Evolutionary conservation across 1,140 invertebrate species (phyloP).

Genomic region (Orchesella cincta): DNA sequence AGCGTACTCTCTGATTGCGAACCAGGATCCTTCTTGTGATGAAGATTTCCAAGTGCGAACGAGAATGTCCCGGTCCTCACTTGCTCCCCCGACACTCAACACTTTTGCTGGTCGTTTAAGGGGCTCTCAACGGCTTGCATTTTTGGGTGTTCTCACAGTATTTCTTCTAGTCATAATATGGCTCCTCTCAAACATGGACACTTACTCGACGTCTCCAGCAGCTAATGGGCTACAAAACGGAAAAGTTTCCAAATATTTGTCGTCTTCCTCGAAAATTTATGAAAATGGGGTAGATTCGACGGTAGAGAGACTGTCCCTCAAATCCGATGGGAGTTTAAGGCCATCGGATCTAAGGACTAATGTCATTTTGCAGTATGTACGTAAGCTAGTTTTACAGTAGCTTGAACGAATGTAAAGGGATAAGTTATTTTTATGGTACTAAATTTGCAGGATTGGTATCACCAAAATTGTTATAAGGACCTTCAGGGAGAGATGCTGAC

Average conservation of each 20-base stretch:
- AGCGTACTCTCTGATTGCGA: background rate
- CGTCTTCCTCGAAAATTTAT: background rate
- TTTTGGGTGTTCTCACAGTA: background rate
- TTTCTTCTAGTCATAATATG: background rate
- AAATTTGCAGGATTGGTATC: constrained; percentile 34
- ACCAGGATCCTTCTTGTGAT: background rate
- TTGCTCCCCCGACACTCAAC: background rate
- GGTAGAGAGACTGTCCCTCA: background rate
- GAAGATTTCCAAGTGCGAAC: no score
- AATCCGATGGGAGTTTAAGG: background rate
- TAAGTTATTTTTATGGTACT: background rate
- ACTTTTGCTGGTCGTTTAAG: background rate
- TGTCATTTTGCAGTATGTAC: background rate
- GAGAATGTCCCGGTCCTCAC: no score
- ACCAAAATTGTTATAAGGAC: constrained; percentile 4
- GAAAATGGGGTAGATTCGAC: background rate
- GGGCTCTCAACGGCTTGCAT: background rate
- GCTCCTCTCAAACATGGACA: background rate
- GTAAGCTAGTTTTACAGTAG: no score
- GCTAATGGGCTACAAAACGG: background rate
- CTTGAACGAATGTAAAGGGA: background rate
- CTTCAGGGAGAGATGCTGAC: background rate
- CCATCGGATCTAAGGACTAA: background rate
- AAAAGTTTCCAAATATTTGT: background rate
- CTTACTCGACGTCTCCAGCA: background rate